Evolutionary conservation across 2,888 invertebrate genomes (phyloP).

Genomic region (Stenodera caucasica): DNA sequence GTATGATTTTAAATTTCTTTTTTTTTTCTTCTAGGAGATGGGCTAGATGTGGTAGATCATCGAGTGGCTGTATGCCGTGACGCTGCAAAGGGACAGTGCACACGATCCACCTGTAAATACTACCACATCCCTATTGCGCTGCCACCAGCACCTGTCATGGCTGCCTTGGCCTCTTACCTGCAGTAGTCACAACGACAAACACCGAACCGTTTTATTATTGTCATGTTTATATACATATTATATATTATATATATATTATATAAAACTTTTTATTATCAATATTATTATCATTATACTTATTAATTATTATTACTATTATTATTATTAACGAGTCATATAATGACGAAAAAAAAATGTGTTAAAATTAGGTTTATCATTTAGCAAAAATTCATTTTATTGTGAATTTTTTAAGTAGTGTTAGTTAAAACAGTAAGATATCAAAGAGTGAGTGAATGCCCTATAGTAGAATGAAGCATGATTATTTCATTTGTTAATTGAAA

Average conservation of each 20-base stretch:
- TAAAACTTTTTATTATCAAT: conserved; percentile 51
- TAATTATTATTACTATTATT: conserved; percentile 31
- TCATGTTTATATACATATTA: conserved; percentile 43
- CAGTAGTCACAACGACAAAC: conserved; percentile 55
- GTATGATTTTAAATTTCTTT: background rate
- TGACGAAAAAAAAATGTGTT: conserved; percentile 53
- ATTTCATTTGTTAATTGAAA: background rate
- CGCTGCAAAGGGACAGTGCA: conserved; percentile 91
- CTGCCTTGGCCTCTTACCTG: conserved; percentile 60
- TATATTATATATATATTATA: conserved; percentile 33
- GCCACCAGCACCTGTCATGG: conserved; percentile 80
- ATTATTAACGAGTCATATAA: conserved; percentile 48
- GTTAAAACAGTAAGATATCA: conserved; percentile 37
- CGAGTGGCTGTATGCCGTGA: conserved; percentile 96
- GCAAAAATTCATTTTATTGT: conserved; percentile 24
- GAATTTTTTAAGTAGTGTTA: conserved; percentile 1
- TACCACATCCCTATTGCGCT: conserved; percentile 93
- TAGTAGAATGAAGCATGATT: conserved; percentile 30
- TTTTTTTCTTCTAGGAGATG: conserved; percentile 72
- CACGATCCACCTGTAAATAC: conserved; percentile 94
- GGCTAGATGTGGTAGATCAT: conserved; percentile 93
- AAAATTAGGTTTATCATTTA: conserved; percentile 43
- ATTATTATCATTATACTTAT: conserved; percentile 45
- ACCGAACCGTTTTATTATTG: conserved; percentile 48
- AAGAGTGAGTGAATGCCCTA: conserved; percentile 45